These are phyloP conservation scores for Eriosoma lanigerum DNA, from an alignment of 1,140 invertebrate genomes.

Conservation along the genomic window DNA sequence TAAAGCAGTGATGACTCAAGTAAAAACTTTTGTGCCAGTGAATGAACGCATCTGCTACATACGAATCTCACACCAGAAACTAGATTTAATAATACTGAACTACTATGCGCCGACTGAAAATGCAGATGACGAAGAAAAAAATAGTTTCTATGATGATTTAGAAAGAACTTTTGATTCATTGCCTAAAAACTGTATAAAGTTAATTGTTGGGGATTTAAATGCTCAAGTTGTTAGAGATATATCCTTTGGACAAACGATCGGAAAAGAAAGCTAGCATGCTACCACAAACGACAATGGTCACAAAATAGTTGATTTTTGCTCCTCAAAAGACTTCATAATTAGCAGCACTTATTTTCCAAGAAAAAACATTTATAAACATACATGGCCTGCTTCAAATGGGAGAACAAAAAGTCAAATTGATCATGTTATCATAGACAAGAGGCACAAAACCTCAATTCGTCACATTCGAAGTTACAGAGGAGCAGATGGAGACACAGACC, in stretches of 20 bases:
- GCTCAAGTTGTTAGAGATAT: not conserved
- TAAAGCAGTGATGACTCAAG: conserved; percentile 9
- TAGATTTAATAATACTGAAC: conserved; percentile 48
- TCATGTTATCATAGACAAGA: not conserved
- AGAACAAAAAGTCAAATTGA: conserved; percentile 3
- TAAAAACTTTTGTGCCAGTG: conserved; percentile 45
- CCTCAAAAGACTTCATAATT: not conserved
- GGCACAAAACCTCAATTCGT: conserved; percentile 1
- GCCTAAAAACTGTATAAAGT: not conserved
- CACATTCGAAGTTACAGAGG: not conserved
- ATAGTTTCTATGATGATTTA: not conserved
- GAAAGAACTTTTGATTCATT: not conserved
- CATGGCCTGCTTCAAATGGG: not conserved
- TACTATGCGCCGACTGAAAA: conserved; percentile 24
- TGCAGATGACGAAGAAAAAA: conserved; percentile 10
- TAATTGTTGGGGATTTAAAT: conserved; percentile 2
- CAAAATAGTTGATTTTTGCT: conserved; percentile 1
- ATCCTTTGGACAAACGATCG: not conserved
- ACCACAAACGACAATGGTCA: not conserved
- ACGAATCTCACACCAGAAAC: not conserved
- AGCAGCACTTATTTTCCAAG: not conserved
- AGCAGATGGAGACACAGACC: not conserved
- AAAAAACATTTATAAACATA: conserved; percentile 10
- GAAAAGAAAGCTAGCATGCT: not conserved
- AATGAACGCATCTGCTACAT: conserved; percentile 52